Evolutionary conservation across 2,113 vertebrate genomes (phyloP).

Genomic region (Ramphastos sulfuratus): DNA sequence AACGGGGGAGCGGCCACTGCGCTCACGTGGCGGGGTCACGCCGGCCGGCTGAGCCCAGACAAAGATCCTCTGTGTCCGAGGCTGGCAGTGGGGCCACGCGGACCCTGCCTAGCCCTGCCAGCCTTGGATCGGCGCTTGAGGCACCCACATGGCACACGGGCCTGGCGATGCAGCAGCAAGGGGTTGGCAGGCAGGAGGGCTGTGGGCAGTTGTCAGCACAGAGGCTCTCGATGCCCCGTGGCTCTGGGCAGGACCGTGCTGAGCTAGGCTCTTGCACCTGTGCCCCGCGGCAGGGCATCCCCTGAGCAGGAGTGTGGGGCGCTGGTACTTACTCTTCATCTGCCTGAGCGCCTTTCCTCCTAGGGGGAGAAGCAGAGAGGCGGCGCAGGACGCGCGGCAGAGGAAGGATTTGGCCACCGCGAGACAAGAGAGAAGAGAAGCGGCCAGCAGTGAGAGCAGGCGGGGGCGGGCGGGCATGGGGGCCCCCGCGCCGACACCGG

Average conservation of each 20-base stretch:
- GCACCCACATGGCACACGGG: not conserved
- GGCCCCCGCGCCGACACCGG: conserved; percentile 14
- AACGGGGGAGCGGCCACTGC: not conserved
- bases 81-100: not conserved
- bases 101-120: not conserved
- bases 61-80: conserved; percentile 22
- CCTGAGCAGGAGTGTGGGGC: not conserved
- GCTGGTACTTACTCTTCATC: conserved; percentile 89
- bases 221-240: not conserved
- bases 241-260: not conserved
- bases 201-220: rapidly evolving
- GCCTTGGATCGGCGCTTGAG: not conserved
- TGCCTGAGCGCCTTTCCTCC: conserved; percentile 81
- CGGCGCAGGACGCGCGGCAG: conserved; percentile 50
- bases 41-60: conserved; percentile 40
- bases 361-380: conserved; percentile 67
- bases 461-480: conserved; percentile 3
- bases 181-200: not conserved
- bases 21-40: conserved; percentile 61
- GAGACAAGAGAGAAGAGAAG: conserved; percentile 60
- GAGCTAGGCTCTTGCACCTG: not conserved
- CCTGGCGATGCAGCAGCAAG: not conserved
- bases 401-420: conserved; percentile 63
- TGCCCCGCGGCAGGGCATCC: not conserved
- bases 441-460: conserved; percentile 55